Evolutionary conservation across 2,888 invertebrate species (phyloP).

Genomic region (Plagodis pulveraria): DNA sequence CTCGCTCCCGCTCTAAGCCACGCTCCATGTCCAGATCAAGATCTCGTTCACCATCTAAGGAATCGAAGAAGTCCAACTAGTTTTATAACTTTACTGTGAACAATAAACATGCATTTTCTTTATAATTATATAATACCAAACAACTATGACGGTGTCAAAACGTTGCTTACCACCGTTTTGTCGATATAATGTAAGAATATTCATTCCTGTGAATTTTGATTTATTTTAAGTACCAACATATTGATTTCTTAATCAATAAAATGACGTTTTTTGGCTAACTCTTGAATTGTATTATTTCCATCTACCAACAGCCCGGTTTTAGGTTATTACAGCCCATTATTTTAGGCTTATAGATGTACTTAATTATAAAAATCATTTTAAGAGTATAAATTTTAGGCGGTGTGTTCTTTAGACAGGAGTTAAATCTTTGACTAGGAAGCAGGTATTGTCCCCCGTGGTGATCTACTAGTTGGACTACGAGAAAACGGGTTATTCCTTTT

Average conservation of each 20-base stretch:
- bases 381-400: no score
- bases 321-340: no score
- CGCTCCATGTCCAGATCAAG: slow-evolving; percentile 79
- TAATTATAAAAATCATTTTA: no score
- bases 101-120: slow-evolving; percentile 41
- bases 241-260: slow-evolving; percentile 69
- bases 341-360: no score
- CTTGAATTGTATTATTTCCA: no score
- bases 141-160: slow-evolving; percentile 39
- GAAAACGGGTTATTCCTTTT: no score
- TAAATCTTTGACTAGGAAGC: no score
- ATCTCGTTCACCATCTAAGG: slow-evolving; percentile 79
- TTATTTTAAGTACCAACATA: slow-evolving; percentile 56
- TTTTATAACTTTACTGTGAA: slow-evolving; percentile 31
- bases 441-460: no score
- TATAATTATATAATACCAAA: slow-evolving; percentile 21
- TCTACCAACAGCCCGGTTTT: no score
- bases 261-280: slow-evolving; percentile 43
- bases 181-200: slow-evolving; percentile 45
- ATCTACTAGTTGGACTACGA: no score
- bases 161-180: slow-evolving; percentile 43
- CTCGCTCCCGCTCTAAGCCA: slow-evolving; percentile 81
- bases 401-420: no score
- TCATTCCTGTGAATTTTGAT: slow-evolving; percentile 70
- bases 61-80: slow-evolving; percentile 79